These are phyloP conservation scores for Arctia plantaginis DNA, from an alignment of 2,888 invertebrate species.

Conservation along the genomic window DNA sequence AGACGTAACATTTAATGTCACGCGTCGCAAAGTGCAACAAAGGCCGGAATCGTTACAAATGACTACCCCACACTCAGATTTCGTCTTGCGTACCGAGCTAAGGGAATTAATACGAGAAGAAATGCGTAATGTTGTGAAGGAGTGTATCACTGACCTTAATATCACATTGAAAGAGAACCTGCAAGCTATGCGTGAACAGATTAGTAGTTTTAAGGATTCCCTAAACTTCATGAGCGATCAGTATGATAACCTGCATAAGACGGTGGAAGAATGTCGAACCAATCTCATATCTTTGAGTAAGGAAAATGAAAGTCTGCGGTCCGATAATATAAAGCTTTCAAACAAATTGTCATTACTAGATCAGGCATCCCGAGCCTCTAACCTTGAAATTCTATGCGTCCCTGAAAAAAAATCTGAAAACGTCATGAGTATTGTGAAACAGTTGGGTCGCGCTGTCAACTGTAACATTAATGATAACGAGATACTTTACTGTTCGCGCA, in stretches of 20 bases:
- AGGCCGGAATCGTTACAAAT: background rate
- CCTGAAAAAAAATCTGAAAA: conserved; percentile 18
- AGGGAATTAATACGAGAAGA: conserved; percentile 16
- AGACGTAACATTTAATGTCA: conserved; percentile 12
- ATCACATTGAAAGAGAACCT: too few species aligned
- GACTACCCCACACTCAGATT: background rate
- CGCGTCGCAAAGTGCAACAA: conserved; percentile 15
- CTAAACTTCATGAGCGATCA: conserved; percentile 14
- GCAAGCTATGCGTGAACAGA: too few species aligned
- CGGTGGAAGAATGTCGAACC: background rate
- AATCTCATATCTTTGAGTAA: conserved; percentile 5
- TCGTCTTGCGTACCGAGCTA: conserved; percentile 2
- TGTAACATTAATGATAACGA: conserved; percentile 7
- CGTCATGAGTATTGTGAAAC: conserved; percentile 11
- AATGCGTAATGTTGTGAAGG: conserved; percentile 13
- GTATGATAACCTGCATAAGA: conserved; percentile 9
- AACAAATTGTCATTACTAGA: conserved; percentile 4
- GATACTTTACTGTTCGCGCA: conserved; percentile 12
- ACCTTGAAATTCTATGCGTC: conserved; percentile 12
- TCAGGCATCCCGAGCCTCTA: conserved; percentile 10
- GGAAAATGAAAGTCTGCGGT: conserved; percentile 5
- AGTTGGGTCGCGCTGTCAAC: conserved; percentile 2
- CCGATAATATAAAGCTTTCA: background rate
- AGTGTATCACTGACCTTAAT: background rate
- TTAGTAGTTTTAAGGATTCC: background rate